Base-by-base conservation (phyloP, 2,888 invertebrate species). In the Ctenicera cuprea region DNA sequence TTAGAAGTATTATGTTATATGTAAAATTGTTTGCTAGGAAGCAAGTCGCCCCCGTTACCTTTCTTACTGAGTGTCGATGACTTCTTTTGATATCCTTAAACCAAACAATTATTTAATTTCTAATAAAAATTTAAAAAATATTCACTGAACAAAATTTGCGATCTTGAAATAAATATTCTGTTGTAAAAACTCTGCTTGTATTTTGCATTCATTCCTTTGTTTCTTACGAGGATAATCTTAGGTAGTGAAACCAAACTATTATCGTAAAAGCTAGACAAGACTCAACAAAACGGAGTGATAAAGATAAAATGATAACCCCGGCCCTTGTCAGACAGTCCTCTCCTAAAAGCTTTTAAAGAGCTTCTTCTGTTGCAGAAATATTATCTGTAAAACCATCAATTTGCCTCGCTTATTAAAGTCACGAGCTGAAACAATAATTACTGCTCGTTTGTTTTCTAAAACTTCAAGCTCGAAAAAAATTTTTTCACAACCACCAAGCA, bases 201-300 rank as follows among this genome's bases (percentile, higher is more conserved):
- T 14, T 41, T 41, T 26, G 26, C 2, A 26, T 3, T 5, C 3
- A 26, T 26, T 26, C 5, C 26, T 26, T 26, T 26, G 26, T 26
- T 26, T 26, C 26, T 5, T 26, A 26, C 5, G 5, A 26, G 26
- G 26, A 26, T 26, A 26, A 26, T 2, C 5, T 3, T 26, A 26
- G 26, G n/a, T 2, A 1, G n/a, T 14, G 1, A 14, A n/a, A 14
- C 14, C 7, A 48, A 14, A 48, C 5, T 9, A 9, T 54, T 54
- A 54, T 54, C 54, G n/a, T 16, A 26, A 30, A 30, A 8, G 5
- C 54, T 54, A 38, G 59, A 59, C 59, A 16, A 59, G 59, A 59
- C 59, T 59, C 59, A 38, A 59, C 59, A 59, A 38, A 38, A 20
- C 59, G 12, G 18, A 38, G 38, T 38, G 59, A 38, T 20, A 38